phyloP scores from a whole-genome alignment of 1,140 invertebrate genomes.

The Pectinophora gossypiella region DNA sequence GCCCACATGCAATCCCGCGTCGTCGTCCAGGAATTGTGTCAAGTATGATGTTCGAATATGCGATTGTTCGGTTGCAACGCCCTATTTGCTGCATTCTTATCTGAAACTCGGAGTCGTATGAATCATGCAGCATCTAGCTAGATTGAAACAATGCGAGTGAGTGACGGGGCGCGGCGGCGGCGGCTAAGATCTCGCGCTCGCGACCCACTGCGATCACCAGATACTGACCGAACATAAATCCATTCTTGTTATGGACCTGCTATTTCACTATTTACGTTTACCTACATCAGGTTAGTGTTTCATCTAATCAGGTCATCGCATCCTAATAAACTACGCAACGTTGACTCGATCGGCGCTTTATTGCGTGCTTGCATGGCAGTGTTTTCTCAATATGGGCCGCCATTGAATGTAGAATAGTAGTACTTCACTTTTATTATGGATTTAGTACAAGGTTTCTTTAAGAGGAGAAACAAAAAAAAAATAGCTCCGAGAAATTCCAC shows the following conservation, averaged over 20 bases:
- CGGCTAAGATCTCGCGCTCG: constrained; percentile 51
- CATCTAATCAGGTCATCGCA: constrained; percentile 60
- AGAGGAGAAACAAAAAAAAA: too few species aligned
- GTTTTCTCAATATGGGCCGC: neutral
- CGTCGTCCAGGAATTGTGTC: constrained; percentile 41
- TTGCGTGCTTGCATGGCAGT: constrained; percentile 9
- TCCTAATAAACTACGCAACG: constrained; percentile 15
- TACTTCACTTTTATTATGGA: too few species aligned
- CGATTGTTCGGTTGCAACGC: constrained; percentile 54
- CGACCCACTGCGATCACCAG: constrained; percentile 34
- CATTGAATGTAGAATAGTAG: too few species aligned
- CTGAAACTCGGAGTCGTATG: constrained; percentile 53
- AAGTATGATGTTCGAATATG: constrained; percentile 36
- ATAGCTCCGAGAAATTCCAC: too few species aligned
- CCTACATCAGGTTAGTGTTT: constrained; percentile 39
- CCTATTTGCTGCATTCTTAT: constrained; percentile 65
- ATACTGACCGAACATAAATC: constrained; percentile 60
- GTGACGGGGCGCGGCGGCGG: constrained; percentile 60
- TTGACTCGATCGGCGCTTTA: constrained; percentile 15
- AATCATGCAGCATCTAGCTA: constrained; percentile 55
- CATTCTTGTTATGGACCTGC: constrained; percentile 57
- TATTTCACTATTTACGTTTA: constrained; percentile 51
- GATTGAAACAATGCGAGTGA: constrained; percentile 59
- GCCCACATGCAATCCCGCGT: constrained; percentile 17
- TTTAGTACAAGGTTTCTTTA: too few species aligned